Evolutionary conservation across 2,888 invertebrate species (phyloP).

Genomic region (Tipula confusa): DNA sequence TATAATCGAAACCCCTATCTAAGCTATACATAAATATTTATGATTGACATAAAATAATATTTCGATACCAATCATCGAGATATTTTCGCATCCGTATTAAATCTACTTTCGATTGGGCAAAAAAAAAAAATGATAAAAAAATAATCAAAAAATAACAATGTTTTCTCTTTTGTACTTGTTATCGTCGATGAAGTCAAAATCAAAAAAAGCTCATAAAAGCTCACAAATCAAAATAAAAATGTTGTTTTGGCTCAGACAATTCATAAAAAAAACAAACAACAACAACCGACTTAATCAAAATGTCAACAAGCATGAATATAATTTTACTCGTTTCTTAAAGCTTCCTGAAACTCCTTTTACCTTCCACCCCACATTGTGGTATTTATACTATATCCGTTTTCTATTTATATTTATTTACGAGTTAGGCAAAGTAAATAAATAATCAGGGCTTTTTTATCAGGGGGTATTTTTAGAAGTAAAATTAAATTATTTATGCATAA

Average conservation of each 20-base stretch:
- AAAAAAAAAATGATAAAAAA: too few species aligned
- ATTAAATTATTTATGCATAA: neutral
- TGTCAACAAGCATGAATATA: slow-evolving; percentile 3
- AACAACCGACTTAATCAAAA: neutral
- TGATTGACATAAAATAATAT: neutral
- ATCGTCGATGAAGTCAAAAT: neutral
- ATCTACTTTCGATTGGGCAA: neutral
- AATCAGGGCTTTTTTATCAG: neutral
- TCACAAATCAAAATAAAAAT: neutral
- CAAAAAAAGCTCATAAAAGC: neutral
- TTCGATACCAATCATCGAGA: neutral
- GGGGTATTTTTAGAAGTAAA: neutral
- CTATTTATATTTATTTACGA: slow-evolving; percentile 12
- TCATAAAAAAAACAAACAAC: too few species aligned
- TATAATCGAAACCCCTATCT: too few species aligned
- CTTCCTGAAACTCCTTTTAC: neutral
- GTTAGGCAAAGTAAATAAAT: neutral
- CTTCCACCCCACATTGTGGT: neutral
- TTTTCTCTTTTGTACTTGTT: neutral
- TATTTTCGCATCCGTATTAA: neutral
- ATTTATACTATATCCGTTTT: neutral
- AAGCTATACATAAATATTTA: slow-evolving; percentile 13
- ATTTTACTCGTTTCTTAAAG: neutral
- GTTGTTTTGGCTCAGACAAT: neutral
- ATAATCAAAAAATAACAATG: neutral